These are phyloP conservation scores for Dicyrtomina minuta DNA, from an alignment of 2,888 invertebrate species.

Conservation along the genomic window DNA sequence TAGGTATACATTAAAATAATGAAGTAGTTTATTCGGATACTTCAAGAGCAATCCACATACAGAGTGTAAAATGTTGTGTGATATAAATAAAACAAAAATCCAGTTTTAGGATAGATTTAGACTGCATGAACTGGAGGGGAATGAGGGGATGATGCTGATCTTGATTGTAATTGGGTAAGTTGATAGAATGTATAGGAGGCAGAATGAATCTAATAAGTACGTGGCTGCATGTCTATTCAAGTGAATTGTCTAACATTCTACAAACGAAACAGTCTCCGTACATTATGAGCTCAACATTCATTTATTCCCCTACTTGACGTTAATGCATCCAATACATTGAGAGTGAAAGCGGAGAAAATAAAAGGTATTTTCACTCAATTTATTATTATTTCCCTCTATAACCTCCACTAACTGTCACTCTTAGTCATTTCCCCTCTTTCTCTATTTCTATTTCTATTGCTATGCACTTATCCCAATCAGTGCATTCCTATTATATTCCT, in stretches of 20 bases:
- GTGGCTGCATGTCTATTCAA: too few species aligned
- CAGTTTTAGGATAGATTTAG: too few species aligned
- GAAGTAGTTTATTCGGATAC: too few species aligned
- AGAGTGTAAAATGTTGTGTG: too few species aligned
- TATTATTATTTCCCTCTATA: conserved; percentile 10
- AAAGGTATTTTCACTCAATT: conserved; percentile 12
- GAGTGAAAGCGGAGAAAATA: conserved; percentile 8
- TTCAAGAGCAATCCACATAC: too few species aligned
- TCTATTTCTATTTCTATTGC: background rate
- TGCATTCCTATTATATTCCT: background rate
- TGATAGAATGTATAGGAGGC: background rate
- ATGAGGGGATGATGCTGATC: too few species aligned
- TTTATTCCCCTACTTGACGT: conserved; percentile 1
- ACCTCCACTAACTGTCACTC: background rate
- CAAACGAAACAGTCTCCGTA: too few species aligned
- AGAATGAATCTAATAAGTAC: background rate
- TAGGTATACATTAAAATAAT: too few species aligned
- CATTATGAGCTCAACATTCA: background rate
- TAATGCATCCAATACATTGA: conserved; percentile 3
- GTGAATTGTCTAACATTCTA: too few species aligned
- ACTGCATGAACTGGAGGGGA: too few species aligned
- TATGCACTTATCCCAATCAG: background rate
- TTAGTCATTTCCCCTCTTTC: background rate
- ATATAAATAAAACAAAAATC: too few species aligned
- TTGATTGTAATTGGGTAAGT: conserved; percentile 2